A percentile compares a stretch with the other conserved stretches of the same genome.
Evolutionary conservation across 2,888 invertebrate genomes (phyloP).

Genomic region (Ophioninae sp.): DNA sequence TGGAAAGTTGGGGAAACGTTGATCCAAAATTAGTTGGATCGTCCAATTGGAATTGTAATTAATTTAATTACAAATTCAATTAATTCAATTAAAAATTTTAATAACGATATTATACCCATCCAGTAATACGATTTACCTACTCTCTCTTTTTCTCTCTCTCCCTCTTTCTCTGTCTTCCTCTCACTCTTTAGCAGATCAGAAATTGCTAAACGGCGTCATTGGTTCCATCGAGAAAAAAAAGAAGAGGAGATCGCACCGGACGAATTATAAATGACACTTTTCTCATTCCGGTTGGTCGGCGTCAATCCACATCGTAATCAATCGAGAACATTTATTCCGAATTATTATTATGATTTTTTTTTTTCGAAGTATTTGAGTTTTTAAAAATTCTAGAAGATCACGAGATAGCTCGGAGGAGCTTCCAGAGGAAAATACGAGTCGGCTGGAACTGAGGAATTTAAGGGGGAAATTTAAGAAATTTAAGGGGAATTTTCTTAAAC

Average conservation of each 20-base stretch:
- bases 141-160: neutral
- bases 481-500: conserved; percentile 20
- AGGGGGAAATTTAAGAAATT: conserved; percentile 38
- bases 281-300: neutral
- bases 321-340: no score
- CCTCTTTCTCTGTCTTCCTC: no score
- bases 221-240: neutral
- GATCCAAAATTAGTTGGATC: no score
- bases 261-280: neutral
- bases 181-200: neutral
- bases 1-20: no score
- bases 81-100: no score
- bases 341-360: no score
- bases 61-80: no score
- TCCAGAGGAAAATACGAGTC: neutral
- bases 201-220: neutral
- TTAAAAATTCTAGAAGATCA: no score
- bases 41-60: no score
- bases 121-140: neutral
- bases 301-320: neutral
- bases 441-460: conserved; percentile 27
- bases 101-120: no score
- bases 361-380: no score
- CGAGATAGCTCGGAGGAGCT: no score
- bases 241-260: neutral